Evolutionary conservation across 2,113 vertebrate genomes (phyloP).

Genomic region (Ameiurus melas): DNA sequence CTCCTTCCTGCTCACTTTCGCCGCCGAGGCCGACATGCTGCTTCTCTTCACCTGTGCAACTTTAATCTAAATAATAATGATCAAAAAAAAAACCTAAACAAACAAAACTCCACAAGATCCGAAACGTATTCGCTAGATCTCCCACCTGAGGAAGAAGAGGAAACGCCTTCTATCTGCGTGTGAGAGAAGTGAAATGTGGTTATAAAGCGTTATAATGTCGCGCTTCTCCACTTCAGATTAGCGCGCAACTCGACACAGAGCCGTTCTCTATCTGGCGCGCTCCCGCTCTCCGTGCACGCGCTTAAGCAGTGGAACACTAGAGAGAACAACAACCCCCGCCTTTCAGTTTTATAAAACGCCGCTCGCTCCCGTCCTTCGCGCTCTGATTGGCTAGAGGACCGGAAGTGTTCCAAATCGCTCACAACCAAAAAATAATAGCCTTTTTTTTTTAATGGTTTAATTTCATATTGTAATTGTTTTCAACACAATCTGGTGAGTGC

Average conservation of each 20-base stretch:
- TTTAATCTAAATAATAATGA: background rate
- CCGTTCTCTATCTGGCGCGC: constrained; percentile 35
- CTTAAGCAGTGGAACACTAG: constrained; percentile 34
- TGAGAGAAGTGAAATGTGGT: constrained; percentile 50
- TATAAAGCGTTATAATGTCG: constrained; percentile 52
- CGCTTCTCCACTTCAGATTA: constrained; percentile 52
- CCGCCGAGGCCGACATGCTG: constrained; percentile 83
- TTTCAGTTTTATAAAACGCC: constrained; percentile 34
- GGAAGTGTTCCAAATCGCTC: background rate
- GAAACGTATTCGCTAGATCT: constrained; percentile 30
- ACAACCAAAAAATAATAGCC: background rate
- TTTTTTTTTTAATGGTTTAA: background rate
- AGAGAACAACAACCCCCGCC: constrained; percentile 42
- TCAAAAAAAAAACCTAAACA: background rate
- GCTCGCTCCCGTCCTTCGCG: constrained; percentile 29
- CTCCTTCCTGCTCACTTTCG: constrained; percentile 86
- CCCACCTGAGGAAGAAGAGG: constrained; percentile 46
- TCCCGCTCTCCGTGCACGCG: constrained; percentile 38
- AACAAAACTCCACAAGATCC: constrained; percentile 28
- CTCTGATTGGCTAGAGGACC: constrained; percentile 27
- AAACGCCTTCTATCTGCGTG: constrained; percentile 47
- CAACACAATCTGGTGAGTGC: background rate
- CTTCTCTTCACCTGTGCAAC: constrained; percentile 27
- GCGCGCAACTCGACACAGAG: constrained; percentile 23
- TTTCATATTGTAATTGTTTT: background rate